These are phyloP conservation scores for Spinibarbus caldwelli DNA, from an alignment of 2,797 vertebrate species.

Conservation along the genomic window DNA sequence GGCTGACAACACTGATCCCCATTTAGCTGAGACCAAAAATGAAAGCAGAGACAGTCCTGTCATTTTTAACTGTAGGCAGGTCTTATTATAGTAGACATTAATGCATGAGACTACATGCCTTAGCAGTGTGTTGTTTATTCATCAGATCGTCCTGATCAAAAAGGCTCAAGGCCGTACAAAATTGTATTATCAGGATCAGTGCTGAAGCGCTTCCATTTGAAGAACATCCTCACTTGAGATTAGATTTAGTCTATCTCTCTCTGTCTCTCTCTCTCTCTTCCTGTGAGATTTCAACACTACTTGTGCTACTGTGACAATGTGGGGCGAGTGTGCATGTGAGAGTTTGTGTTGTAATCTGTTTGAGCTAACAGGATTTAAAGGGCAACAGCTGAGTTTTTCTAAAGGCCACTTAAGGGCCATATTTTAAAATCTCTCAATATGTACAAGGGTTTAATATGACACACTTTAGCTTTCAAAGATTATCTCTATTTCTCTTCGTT, in stretches of 20 bases:
- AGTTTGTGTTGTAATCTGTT: slow-evolving; percentile 58
- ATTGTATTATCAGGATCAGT: slow-evolving; percentile 53
- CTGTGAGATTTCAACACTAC: slow-evolving; percentile 9
- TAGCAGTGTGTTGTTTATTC: slow-evolving; percentile 43
- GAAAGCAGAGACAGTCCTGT: neutral
- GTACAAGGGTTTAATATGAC: slow-evolving; percentile 54
- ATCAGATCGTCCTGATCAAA: slow-evolving; percentile 55
- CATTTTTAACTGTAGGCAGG: neutral
- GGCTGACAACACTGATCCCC: slow-evolving; percentile 31
- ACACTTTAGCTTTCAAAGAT: slow-evolving; percentile 45
- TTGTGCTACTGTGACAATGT: neutral
- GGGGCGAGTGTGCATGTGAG: neutral
- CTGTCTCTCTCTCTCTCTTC: neutral
- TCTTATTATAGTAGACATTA: slow-evolving; percentile 3
- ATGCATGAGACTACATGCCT: slow-evolving; percentile 17
- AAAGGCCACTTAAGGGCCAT: slow-evolving; percentile 64
- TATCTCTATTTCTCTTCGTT: slow-evolving; percentile 11
- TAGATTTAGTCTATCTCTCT: slow-evolving; percentile 27
- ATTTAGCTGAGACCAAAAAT: neutral
- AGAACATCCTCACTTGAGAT: slow-evolving; percentile 45
- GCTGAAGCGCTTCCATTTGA: slow-evolving; percentile 41
- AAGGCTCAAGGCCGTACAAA: slow-evolving; percentile 55
- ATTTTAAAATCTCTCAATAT: slow-evolving; percentile 64
- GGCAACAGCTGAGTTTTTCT: slow-evolving; percentile 62
- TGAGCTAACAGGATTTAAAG: slow-evolving; percentile 73